A percentile compares a stretch with the other conserved stretches of the same genome.
These are phyloP conservation scores for Palythoa grandiflora DNA, from an alignment of 92 coral and sea anemone species.

Conservation along the genomic window DNA sequence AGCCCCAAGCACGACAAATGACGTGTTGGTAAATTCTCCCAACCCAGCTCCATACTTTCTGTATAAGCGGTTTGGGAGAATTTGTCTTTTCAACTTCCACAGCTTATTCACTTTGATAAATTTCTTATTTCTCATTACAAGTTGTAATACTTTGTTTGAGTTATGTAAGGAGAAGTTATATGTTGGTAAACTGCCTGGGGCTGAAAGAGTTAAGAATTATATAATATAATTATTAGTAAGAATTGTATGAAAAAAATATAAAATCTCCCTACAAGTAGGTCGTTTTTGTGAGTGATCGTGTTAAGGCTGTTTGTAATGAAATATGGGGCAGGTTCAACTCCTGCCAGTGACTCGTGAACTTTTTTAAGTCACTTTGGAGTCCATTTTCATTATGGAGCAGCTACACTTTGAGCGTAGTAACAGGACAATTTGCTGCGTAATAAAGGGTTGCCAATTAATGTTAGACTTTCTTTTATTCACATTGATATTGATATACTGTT, in stretches of 20 bases:
- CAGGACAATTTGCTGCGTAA: background rate
- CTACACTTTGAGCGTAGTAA: background rate
- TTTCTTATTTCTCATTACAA: too few relatives aligned
- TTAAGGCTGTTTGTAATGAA: slow-evolving; percentile 3
- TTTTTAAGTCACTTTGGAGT: slow-evolving; percentile 2
- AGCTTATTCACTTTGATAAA: too few relatives aligned
- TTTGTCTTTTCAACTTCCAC: too few relatives aligned
- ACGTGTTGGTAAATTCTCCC: too few relatives aligned
- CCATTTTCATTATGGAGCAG: slow-evolving; percentile 22
- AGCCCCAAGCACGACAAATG: too few relatives aligned
- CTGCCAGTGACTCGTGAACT: slow-evolving; percentile 4
- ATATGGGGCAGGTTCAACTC: slow-evolving; percentile 21
- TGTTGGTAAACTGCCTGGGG: too few relatives aligned
- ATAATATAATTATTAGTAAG: too few relatives aligned
- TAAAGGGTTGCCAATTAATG: background rate
- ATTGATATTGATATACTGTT: background rate
- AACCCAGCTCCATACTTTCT: too few relatives aligned
- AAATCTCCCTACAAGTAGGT: background rate
- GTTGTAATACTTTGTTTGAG: too few relatives aligned
- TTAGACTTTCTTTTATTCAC: background rate
- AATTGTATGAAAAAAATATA: background rate
- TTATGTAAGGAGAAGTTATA: too few relatives aligned
- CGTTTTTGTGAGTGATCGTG: background rate
- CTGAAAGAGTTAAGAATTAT: too few relatives aligned
- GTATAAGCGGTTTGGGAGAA: too few relatives aligned